Evolutionary conservation across 2,113 vertebrate species (phyloP).

Genomic region (Charina bottae): DNA sequence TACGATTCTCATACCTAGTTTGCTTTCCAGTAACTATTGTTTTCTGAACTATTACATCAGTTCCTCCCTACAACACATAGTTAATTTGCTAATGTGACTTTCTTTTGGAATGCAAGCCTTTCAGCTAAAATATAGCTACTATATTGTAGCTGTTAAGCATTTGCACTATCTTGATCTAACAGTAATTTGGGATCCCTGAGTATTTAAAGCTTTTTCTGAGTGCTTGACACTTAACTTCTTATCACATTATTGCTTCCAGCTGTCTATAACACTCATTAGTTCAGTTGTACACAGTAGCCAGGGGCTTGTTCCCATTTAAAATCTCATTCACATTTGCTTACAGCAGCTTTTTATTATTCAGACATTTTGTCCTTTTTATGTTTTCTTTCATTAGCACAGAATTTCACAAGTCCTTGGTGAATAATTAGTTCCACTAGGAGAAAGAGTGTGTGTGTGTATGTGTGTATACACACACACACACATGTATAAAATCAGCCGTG

Average conservation of each 20-base stretch:
- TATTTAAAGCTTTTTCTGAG: conserved; percentile 28
- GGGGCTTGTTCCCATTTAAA: conserved; percentile 57
- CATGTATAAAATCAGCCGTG: neutral
- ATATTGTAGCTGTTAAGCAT: neutral
- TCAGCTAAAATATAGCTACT: neutral
- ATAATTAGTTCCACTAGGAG: conserved; percentile 67
- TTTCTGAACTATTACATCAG: neutral
- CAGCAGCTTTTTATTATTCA: conserved; percentile 60
- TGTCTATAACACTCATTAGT: conserved; percentile 41
- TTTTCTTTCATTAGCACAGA: conserved; percentile 69
- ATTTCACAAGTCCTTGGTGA: conserved; percentile 61
- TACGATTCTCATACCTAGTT: neutral
- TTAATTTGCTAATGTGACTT: neutral
- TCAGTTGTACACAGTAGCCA: conserved; percentile 28
- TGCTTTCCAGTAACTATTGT: neutral
- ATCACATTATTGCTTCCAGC: conserved; percentile 48
- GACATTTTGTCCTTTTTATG: conserved; percentile 54
- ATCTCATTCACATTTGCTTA: conserved; percentile 45
- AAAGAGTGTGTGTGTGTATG: neutral
- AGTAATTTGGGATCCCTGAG: neutral
- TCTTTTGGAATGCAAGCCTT: neutral
- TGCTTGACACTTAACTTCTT: conserved; percentile 37
- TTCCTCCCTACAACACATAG: neutral
- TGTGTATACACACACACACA: neutral
- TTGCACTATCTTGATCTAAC: conserved; percentile 17